A percentile compares a stretch with the other conserved stretches of the same genome.
Conservation (phyloP, 2,113 vertebrate species). For the Gasterosteus nipponicus region DNA sequence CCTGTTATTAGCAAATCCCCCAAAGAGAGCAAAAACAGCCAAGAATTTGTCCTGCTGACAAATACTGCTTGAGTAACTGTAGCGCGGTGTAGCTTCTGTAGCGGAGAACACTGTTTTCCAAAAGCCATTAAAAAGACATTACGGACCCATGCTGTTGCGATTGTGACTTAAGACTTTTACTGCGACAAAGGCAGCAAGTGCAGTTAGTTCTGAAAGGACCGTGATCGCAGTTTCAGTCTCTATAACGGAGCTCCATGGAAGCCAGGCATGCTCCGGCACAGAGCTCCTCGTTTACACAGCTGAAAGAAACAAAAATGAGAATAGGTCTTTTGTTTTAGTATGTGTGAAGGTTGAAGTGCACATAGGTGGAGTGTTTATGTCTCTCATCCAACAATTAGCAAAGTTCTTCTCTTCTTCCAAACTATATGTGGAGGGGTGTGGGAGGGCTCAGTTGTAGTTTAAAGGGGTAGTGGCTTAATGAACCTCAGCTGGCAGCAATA, state of each 20-base stretch:
- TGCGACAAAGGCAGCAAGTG: neutral
- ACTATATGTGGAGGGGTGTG: too few relatives aligned
- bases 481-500: too few relatives aligned
- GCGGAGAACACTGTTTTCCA: slow-evolving; percentile 32
- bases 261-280: neutral
- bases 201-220: slow-evolving; percentile 7
- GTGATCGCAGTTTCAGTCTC: slow-evolving; percentile 10
- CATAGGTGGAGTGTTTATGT: neutral
- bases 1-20: slow-evolving; percentile 26
- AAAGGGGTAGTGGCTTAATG: too few relatives aligned
- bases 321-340: slow-evolving; percentile 17
- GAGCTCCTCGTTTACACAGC: slow-evolving; percentile 3
- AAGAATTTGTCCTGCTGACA: slow-evolving; percentile 42
- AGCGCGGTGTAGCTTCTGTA: slow-evolving; percentile 26
- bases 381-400: slow-evolving; percentile 2
- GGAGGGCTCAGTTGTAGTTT: too few relatives aligned
- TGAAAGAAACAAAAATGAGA: neutral
- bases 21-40: slow-evolving; percentile 27
- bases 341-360: neutral
- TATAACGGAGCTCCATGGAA: neutral
- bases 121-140: slow-evolving; percentile 60
- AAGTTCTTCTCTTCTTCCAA: neutral
- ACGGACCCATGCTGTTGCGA: slow-evolving; percentile 27
- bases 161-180: slow-evolving; percentile 28
- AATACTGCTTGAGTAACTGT: slow-evolving; percentile 21